Evolutionary conservation across 2,113 vertebrate genomes (phyloP).

Genomic region (Dicentrarchus labrax): DNA sequence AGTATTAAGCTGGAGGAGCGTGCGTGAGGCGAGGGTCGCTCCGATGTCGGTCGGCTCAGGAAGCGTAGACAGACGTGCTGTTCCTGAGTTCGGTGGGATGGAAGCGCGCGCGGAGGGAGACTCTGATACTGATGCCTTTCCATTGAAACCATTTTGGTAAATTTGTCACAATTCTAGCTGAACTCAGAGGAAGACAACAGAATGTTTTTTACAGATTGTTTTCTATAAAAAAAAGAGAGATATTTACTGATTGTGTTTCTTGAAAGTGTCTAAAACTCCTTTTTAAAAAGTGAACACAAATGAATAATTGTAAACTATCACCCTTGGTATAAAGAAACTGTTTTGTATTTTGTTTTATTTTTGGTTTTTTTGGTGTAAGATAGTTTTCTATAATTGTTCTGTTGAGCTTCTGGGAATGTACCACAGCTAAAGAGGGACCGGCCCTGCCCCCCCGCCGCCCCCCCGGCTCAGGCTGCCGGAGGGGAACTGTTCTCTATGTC

Average conservation of each 20-base stretch:
- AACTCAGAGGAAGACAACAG: slow-evolving; percentile 79
- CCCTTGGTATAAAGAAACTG: slow-evolving; percentile 52
- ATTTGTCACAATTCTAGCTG: slow-evolving; percentile 57
- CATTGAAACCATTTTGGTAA: slow-evolving; percentile 58
- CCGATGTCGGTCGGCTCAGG: slow-evolving; percentile 45
- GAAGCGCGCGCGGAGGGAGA: slow-evolving; percentile 27
- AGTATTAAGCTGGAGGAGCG: slow-evolving; percentile 19
- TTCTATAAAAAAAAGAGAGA: slow-evolving; percentile 79
- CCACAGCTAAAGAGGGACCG: slow-evolving; percentile 42
- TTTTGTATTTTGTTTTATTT: slow-evolving; percentile 73
- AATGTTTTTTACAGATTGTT: slow-evolving; percentile 85
- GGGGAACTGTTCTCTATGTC: slow-evolving; percentile 65
- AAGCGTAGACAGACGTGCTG: slow-evolving; percentile 5
- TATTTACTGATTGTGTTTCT: slow-evolving; percentile 79
- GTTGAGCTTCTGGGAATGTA: slow-evolving; percentile 74
- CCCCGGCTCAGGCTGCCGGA: slow-evolving; percentile 41
- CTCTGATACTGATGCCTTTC: slow-evolving; percentile 63
- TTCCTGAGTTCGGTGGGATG: slow-evolving; percentile 42
- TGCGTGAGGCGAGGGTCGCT: slow-evolving; percentile 16
- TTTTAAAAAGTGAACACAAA: slow-evolving; percentile 60
- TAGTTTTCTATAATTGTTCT: slow-evolving; percentile 71
- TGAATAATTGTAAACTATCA: slow-evolving; percentile 66
- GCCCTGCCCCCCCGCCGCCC: background rate
- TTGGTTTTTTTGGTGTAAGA: slow-evolving; percentile 63
- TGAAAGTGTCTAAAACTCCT: slow-evolving; percentile 56